Conservation (phyloP, 2,888 invertebrate species). For the Scaeva pyrastri region DNA sequence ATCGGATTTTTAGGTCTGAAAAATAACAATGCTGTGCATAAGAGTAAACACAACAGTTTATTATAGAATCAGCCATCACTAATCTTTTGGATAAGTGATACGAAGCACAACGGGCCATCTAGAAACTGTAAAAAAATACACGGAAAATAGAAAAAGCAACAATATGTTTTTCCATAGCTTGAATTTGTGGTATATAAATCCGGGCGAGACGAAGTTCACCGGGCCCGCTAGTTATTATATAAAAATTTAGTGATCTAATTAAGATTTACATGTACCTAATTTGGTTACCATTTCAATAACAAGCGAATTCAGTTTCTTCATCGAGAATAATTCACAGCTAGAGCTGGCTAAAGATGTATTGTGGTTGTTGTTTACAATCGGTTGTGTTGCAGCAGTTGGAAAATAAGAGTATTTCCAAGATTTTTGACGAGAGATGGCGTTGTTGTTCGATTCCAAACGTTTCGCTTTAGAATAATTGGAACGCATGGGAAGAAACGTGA, state of each 20-base stretch:
- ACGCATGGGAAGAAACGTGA: not conserved
- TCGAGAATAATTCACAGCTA: not conserved
- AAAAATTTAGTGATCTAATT: not conserved
- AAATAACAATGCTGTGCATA: too few relatives aligned
- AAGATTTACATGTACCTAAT: constrained; percentile 4
- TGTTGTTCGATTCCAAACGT: not conserved
- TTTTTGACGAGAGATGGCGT: not conserved
- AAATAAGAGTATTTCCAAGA: not conserved
- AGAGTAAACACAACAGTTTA: too few relatives aligned
- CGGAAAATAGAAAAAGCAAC: too few relatives aligned
- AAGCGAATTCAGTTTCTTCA: not conserved
- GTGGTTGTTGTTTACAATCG: not conserved
- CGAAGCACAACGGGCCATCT: too few relatives aligned
- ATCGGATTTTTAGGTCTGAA: too few relatives aligned
- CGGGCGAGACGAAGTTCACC: too few relatives aligned
- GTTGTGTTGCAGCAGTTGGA: not conserved
- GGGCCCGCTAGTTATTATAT: too few relatives aligned
- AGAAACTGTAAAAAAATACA: too few relatives aligned
- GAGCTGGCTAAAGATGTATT: not conserved
- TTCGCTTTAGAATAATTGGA: not conserved
- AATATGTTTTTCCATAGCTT: too few relatives aligned
- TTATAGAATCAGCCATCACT: too few relatives aligned
- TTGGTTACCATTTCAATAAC: not conserved
- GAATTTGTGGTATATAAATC: too few relatives aligned
- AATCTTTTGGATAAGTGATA: too few relatives aligned